Evolutionary conservation across 2,888 invertebrate genomes (phyloP).

Genomic region (Meiosimyza platycephala): DNA sequence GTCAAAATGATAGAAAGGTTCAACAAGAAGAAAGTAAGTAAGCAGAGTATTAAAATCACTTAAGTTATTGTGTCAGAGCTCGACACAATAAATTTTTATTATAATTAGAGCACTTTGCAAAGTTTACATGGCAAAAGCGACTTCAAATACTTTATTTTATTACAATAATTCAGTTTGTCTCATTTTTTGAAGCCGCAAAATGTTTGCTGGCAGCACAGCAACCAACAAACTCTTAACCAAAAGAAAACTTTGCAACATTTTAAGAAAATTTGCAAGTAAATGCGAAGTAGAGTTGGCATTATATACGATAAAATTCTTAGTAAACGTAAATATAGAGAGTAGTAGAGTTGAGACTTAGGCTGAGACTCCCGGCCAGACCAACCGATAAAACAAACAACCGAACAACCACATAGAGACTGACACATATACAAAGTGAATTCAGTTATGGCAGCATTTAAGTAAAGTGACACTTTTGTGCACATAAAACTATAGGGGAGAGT

Average conservation of each 20-base stretch:
- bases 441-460: conserved; percentile 14
- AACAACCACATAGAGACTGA: conserved; percentile 10
- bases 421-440: conserved; percentile 7
- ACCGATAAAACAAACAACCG: not conserved
- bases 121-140: not conserved
- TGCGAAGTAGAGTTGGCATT: no score
- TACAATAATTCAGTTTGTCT: not conserved
- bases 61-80: not conserved
- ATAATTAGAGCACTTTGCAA: not conserved
- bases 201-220: not conserved
- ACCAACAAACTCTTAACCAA: not conserved
- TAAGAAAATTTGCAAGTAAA: not conserved
- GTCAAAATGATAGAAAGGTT: no score
- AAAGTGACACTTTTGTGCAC: conserved; percentile 13
- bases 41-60: not conserved
- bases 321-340: not conserved
- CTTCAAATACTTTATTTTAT: not conserved
- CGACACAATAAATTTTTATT: not conserved
- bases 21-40: no score
- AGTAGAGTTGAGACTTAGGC: conserved; percentile 2
- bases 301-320: no score
- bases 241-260: conserved; percentile 9
- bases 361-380: not conserved
- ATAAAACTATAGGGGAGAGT: not conserved
- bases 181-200: not conserved